A percentile compares a stretch with the other conserved stretches of the same genome.
Evolutionary conservation across 2,888 invertebrate species (phyloP).

Genomic region (Protophormia terraenovae): DNA sequence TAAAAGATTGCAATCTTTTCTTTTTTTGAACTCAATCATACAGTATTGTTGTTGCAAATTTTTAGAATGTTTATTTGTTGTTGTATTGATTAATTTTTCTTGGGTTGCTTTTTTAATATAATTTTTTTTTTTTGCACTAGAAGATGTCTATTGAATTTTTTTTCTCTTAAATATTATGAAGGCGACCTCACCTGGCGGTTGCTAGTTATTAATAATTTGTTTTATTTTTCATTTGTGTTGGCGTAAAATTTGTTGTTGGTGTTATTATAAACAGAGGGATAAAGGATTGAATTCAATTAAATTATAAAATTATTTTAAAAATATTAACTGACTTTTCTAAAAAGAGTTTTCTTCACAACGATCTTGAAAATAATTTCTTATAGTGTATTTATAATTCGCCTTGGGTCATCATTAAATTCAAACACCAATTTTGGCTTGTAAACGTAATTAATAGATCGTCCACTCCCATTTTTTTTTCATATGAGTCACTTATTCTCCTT

Average conservation of each 20-base stretch:
- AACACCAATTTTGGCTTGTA: background rate
- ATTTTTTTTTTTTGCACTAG: background rate
- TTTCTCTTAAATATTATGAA: background rate
- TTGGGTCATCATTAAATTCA: background rate
- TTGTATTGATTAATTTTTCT: conserved; percentile 7
- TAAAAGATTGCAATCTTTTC: conserved; percentile 27
- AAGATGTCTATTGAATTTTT: background rate
- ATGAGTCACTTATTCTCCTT: background rate
- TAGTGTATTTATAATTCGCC: background rate
- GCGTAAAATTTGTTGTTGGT: background rate
- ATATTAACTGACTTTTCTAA: no score
- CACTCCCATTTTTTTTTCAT: background rate
- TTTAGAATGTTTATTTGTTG: background rate
- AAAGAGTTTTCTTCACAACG: no score
- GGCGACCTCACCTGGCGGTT: conserved; percentile 30
- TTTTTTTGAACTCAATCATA: background rate
- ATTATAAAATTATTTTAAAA: no score
- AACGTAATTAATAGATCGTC: conserved; percentile 6
- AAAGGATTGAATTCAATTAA: no score
- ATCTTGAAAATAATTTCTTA: no score
- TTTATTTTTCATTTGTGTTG: background rate
- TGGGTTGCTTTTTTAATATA: background rate
- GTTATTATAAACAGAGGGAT: background rate
- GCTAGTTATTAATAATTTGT: background rate
- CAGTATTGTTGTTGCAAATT: background rate